Evolutionary conservation across 1,140 invertebrate species (phyloP), one percentile per base, ranked within the genome.

Genomic region (Drosophila bifasciata): DNA sequence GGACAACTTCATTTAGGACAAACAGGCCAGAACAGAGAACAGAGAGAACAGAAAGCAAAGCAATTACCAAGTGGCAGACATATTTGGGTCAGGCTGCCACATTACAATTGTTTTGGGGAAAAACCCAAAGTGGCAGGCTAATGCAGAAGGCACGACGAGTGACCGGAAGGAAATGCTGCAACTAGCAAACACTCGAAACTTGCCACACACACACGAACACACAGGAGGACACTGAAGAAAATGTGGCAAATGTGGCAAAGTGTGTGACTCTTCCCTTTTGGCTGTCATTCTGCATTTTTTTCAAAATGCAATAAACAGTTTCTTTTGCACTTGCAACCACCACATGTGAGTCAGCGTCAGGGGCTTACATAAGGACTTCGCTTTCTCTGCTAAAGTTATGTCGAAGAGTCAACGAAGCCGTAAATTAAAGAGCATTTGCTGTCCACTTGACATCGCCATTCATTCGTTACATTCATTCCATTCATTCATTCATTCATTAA

Each of bases 91-190:
- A 73, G 68, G 57, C 62, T 61, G 28, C 59, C 49, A 61, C 39
- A 75, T 81, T 85, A 78, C 73, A 88, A 81, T 86, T 77, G 53
- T 83, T 81, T 81, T n/a, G n/a, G n/a, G 81, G 77, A 77, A 61
- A 69, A 75, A 67, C 67, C 50, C 45, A 32, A 85, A 88, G 76
- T 72, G 72, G 77, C 73, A 75, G 81, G 66, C 76, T 49, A 49
- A 53, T 55, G 58, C 53, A 60, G 23, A 17, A 15, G 39, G 36
- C 9, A 8, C 36, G 21, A 39, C 23, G 32, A 69, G 15, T 50
- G 41, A 50, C 64, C 46, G 58, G 49, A 49, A 57, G 43, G 36
- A 68, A 67, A 52, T 63, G 73, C 44, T 16, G 32, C 60, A 72
- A 49, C n/a, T n/a, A n/a, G n/a, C n/a, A n/a, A n/a, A n/a, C 61